A percentile compares a stretch with the other conserved stretches of the same genome.
Evolutionary conservation across 2,888 invertebrate genomes (phyloP).

Genomic region (Limnephilus marmoratus): DNA sequence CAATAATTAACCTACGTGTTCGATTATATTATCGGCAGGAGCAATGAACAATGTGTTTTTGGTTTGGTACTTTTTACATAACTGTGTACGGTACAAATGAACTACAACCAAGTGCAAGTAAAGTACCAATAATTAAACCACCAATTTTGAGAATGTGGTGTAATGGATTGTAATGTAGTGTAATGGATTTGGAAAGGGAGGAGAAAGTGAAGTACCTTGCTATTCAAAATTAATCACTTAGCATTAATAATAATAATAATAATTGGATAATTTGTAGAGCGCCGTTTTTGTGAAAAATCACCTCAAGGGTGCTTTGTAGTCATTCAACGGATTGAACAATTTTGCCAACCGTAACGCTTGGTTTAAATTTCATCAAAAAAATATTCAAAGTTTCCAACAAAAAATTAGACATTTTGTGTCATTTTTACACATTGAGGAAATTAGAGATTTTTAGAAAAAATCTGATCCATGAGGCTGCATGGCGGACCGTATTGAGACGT

Average conservation of each 20-base stretch:
- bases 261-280: too few species aligned
- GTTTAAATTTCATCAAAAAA: background rate
- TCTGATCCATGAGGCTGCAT: too few species aligned
- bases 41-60: background rate
- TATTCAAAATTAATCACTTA: background rate
- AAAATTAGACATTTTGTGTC: background rate
- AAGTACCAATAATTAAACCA: background rate
- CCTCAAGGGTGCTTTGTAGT: too few species aligned
- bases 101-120: background rate
- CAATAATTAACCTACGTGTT: conserved; percentile 11
- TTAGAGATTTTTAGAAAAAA: too few species aligned
- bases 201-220: background rate
- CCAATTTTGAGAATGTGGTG: background rate
- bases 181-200: background rate
- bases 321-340: background rate
- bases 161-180: background rate
- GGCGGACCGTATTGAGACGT: too few species aligned
- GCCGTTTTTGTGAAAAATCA: too few species aligned
- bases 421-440: too few species aligned
- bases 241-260: too few species aligned
- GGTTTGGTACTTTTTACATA: background rate
- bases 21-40: background rate
- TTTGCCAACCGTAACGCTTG: background rate
- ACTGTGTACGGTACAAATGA: background rate
- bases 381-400: background rate